Evolutionary conservation across 2,888 invertebrate genomes (phyloP).

Genomic region (Drosophila tanythrix): DNA sequence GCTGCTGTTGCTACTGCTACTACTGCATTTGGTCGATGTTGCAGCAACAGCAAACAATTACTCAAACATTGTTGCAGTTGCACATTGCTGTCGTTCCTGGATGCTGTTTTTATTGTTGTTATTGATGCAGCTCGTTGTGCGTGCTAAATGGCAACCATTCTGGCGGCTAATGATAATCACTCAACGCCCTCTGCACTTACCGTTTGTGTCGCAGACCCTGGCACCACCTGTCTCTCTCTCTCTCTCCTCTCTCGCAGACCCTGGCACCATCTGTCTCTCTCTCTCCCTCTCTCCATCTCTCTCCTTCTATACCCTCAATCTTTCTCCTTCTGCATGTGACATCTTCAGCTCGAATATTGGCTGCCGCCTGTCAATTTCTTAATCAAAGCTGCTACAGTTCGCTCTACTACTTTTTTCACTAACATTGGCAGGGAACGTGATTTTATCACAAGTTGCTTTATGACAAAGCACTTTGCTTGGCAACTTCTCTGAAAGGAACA

Average conservation of each 20-base stretch:
- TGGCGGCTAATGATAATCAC: slow-evolving; percentile 77
- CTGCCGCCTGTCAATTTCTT: slow-evolving; percentile 48
- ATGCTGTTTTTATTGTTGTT: slow-evolving; percentile 9
- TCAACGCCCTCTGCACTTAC: slow-evolving; percentile 45
- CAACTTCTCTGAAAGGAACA: too few species aligned
- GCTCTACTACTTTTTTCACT: too few species aligned
- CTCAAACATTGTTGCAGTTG: slow-evolving; percentile 76
- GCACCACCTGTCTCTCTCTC: too few species aligned
- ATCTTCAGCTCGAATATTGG: slow-evolving; percentile 5
- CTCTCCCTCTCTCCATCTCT: not conserved
- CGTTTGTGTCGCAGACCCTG: slow-evolving; percentile 26
- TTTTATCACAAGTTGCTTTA: too few species aligned
- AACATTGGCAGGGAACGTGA: too few species aligned
- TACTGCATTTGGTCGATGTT: slow-evolving; percentile 38
- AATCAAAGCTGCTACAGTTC: slow-evolving; percentile 39
- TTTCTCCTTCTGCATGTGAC: not conserved
- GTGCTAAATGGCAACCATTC: slow-evolving; percentile 74
- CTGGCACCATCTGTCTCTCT: not conserved
- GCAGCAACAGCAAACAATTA: slow-evolving; percentile 73
- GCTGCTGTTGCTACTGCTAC: slow-evolving; percentile 33
- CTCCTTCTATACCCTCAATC: not conserved
- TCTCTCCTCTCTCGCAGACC: too few species aligned
- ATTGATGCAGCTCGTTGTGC: slow-evolving; percentile 57
- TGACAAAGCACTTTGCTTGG: too few species aligned
- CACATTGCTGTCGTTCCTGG: slow-evolving; percentile 14